Percentiles rank a stretch among this genome's conserved stretches.
These are phyloP conservation scores for Melopsittacus undulatus DNA, from an alignment of 2,797 vertebrate species.

Conservation along the genomic window DNA sequence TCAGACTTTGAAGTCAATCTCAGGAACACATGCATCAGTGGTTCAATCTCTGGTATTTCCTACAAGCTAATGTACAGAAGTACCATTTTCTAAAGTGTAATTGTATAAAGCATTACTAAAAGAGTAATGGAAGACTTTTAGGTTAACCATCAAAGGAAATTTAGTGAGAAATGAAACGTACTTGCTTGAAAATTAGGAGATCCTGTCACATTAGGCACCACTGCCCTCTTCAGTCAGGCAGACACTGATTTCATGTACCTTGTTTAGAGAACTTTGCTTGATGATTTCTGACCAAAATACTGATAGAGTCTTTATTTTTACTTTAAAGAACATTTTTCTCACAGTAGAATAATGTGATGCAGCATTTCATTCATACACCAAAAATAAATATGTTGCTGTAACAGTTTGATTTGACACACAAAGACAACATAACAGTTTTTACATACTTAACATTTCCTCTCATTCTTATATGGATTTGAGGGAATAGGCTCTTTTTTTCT, in stretches of 20 bases:
- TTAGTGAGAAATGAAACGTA: slow-evolving; percentile 53
- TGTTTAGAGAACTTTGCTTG: background rate
- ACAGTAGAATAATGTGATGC: background rate
- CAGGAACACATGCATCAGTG: slow-evolving; percentile 48
- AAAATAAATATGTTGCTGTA: background rate
- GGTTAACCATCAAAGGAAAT: slow-evolving; percentile 63
- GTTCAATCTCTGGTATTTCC: slow-evolving; percentile 58
- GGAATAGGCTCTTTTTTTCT: background rate
- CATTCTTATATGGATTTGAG: background rate
- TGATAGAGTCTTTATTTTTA: background rate
- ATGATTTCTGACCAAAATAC: background rate
- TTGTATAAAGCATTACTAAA: slow-evolving; percentile 69
- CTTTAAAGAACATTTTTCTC: background rate
- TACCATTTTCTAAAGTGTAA: slow-evolving; percentile 71
- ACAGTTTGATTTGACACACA: background rate
- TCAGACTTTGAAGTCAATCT: slow-evolving; percentile 55
- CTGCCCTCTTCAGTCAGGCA: slow-evolving; percentile 71
- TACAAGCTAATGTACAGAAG: slow-evolving; percentile 54
- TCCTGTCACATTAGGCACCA: slow-evolving; percentile 46
- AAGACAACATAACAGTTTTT: background rate
- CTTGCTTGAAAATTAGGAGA: background rate
- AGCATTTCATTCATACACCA: background rate
- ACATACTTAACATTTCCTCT: background rate
- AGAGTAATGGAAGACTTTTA: slow-evolving; percentile 66
- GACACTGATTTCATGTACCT: background rate